phyloP scores from a whole-genome alignment of 2,888 invertebrate species.

The Carterocephalus palaemon region DNA sequence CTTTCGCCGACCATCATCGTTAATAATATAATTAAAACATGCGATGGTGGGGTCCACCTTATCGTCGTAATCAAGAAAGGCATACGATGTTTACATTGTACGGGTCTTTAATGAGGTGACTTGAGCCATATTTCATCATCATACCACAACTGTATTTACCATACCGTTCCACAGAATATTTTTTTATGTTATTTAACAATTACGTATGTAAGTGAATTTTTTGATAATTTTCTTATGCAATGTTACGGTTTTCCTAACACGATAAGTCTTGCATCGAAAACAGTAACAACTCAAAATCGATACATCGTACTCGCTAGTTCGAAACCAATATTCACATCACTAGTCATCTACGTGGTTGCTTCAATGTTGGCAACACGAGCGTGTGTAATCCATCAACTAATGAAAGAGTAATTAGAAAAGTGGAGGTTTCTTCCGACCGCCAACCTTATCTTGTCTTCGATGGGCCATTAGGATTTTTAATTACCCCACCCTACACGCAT shows the following conservation, averaged over 20 bases:
- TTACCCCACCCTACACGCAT: constrained; percentile 52
- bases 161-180: no score
- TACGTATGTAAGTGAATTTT: no score
- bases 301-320: constrained; percentile 13
- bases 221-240: no score
- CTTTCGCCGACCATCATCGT: constrained; percentile 69
- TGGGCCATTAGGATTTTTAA: constrained; percentile 71
- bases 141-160: no score
- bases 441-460: constrained; percentile 76
- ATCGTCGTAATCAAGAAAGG: constrained; percentile 67
- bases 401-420: constrained; percentile 76
- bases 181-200: no score
- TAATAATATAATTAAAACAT: constrained; percentile 79
- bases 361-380: constrained; percentile 31
- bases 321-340: constrained; percentile 25
- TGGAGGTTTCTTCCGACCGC: constrained; percentile 72
- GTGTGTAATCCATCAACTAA: constrained; percentile 69
- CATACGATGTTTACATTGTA: constrained; percentile 33
- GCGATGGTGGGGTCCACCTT: constrained; percentile 69
- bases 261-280: no score
- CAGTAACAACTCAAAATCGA: constrained; percentile 16
- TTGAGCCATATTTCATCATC: no score
- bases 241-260: no score
- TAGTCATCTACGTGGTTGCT: constrained; percentile 30
- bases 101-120: no score